Evolutionary conservation across 2,888 invertebrate species (phyloP).

Genomic region (Anoncus sp.): DNA sequence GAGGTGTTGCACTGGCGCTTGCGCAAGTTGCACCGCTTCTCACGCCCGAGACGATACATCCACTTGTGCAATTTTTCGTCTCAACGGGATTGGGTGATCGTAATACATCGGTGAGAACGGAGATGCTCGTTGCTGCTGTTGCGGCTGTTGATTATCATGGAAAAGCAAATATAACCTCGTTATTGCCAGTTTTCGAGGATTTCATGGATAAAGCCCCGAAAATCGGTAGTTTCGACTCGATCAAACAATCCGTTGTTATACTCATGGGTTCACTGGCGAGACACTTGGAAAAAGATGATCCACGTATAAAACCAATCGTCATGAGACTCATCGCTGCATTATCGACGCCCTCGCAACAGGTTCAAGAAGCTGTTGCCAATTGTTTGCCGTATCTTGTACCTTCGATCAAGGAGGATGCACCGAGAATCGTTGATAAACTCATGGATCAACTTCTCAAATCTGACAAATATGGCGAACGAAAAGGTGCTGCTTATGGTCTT

Average conservation of each 20-base stretch:
- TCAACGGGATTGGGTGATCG: constrained; percentile 94
- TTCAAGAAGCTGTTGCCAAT: constrained; percentile 98
- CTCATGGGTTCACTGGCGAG: constrained; percentile 99
- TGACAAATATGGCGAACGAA: constrained; percentile 95
- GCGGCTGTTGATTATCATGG: constrained; percentile 96
- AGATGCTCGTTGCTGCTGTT: constrained; percentile 98
- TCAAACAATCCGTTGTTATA: constrained; percentile 98
- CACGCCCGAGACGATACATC: constrained; percentile 88
- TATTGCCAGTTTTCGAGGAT: constrained; percentile 96
- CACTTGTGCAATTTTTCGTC: constrained; percentile 93
- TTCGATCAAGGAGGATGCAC: constrained; percentile 96
- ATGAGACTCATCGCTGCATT: constrained; percentile 94
- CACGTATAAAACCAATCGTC: constrained; percentile 97
- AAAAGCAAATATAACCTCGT: constrained; percentile 87
- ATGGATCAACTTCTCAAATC: constrained; percentile 94
- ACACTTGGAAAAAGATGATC: constrained; percentile 96
- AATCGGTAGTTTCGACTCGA: constrained; percentile 94
- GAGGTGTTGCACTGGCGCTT: constrained; percentile 94
- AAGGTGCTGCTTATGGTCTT: constrained; percentile 98
- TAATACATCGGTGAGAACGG: constrained; percentile 90
- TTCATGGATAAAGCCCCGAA: constrained; percentile 97
- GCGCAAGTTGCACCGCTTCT: constrained; percentile 91
- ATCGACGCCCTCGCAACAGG: constrained; percentile 98
- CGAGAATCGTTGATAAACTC: constrained; percentile 93
- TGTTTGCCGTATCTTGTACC: constrained; percentile 97